These are phyloP conservation scores for Penaeus vannamei DNA, from an alignment of 1,140 invertebrate genomes.

Conservation along the genomic window DNA sequence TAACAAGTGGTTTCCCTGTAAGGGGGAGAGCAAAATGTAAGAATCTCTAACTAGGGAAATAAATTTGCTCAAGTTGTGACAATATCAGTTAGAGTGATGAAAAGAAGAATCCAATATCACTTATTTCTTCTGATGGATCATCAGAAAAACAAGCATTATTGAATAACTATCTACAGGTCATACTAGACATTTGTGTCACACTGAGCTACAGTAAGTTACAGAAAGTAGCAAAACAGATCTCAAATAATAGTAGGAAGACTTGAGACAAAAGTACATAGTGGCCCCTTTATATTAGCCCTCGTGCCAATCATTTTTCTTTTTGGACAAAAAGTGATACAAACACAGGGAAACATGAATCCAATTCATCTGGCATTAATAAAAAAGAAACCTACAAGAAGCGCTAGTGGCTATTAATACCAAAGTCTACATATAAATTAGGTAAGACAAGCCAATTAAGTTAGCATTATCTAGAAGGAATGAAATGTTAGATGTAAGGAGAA, in stretches of 20 bases:
- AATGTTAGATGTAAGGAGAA: too few species aligned
- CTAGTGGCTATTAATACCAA: conserved; percentile 56
- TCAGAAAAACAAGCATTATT: conserved; percentile 36
- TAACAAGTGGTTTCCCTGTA: conserved; percentile 66
- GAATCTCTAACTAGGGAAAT: conserved; percentile 62
- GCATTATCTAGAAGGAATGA: not conserved
- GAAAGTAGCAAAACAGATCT: conserved; percentile 27
- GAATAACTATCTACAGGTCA: conserved; percentile 30
- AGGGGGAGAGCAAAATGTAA: conserved; percentile 64
- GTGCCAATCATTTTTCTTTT: conserved; percentile 49
- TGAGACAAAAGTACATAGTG: conserved; percentile 58
- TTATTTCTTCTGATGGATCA: conserved; percentile 23
- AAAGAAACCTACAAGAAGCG: conserved; percentile 54
- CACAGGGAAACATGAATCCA: conserved; percentile 36
- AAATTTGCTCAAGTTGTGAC: conserved; percentile 57
- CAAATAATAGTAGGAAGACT: conserved; percentile 50
- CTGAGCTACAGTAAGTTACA: conserved; percentile 49
- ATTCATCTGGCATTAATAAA: conserved; percentile 48
- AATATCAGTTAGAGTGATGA: conserved; percentile 2
- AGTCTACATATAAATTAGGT: conserved; percentile 56
- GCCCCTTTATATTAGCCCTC: conserved; percentile 64
- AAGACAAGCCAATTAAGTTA: conserved; percentile 50
- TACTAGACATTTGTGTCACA: conserved; percentile 45
- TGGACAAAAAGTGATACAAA: conserved; percentile 1
- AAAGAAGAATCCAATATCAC: conserved; percentile 42